phyloP scores from a whole-genome alignment of 2,113 vertebrate species.

The Macaca mulatta region DNA sequence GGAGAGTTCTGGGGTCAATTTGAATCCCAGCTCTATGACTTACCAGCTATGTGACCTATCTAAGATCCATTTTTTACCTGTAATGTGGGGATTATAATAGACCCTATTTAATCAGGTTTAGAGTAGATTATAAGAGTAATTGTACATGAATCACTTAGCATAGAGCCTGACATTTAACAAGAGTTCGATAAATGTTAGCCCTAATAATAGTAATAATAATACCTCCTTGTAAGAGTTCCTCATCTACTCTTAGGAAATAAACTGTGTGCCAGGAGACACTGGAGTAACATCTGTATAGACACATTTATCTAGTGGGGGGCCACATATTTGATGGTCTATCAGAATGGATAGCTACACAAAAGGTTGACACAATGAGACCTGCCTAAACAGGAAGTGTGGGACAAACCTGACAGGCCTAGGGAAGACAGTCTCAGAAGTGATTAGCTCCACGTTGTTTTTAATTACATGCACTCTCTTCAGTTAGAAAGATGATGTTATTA shows the following conservation, averaged over 20 bases:
- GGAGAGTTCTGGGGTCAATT: not conserved
- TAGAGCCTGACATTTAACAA: not conserved
- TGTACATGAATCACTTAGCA: not conserved
- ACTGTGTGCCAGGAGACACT: not conserved
- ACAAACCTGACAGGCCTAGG: not conserved
- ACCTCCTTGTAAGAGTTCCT: not conserved
- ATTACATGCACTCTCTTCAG: not conserved
- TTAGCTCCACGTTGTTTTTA: not conserved
- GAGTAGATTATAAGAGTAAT: not conserved
- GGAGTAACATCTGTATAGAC: not conserved
- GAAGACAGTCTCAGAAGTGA: not conserved
- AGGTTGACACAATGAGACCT: not conserved
- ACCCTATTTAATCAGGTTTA: not conserved
- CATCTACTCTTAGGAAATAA: not conserved
- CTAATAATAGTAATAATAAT: not conserved
- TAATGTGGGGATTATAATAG: not conserved
- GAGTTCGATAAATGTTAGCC: not conserved
- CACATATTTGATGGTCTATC: not conserved
- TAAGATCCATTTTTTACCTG: not conserved
- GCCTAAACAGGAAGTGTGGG: not conserved
- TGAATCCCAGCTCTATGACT: not conserved
- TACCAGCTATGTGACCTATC: not conserved
- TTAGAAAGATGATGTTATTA: not conserved
- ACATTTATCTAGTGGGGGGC: not conserved
- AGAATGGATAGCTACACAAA: not conserved